phyloP scores from a whole-genome alignment of 2,113 vertebrate species.

The Syngnathus scovelli region DNA sequence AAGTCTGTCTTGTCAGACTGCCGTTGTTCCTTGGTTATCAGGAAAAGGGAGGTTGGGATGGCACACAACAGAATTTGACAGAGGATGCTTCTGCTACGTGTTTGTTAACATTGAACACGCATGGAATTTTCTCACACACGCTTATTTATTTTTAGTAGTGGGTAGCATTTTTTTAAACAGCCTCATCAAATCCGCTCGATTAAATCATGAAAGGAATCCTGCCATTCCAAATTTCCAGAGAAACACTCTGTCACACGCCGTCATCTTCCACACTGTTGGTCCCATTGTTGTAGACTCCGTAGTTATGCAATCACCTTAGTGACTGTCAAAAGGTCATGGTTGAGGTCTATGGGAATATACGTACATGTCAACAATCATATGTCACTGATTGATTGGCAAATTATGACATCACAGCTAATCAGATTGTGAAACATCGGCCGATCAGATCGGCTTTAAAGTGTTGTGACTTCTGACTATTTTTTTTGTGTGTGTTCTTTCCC shows the following conservation, averaged over 20 bases:
- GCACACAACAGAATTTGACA: conserved; percentile 12
- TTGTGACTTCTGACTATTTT: neutral
- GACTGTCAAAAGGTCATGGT: conserved; percentile 22
- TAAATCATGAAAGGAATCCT: conserved; percentile 49
- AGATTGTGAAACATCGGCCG: too few relatives aligned
- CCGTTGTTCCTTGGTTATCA: conserved; percentile 16
- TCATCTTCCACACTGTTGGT: conserved; percentile 35
- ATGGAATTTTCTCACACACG: conserved; percentile 21
- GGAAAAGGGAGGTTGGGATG: conserved; percentile 26
- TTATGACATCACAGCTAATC: too few relatives aligned
- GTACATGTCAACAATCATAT: neutral
- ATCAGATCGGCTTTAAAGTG: too few relatives aligned
- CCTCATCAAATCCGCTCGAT: conserved; percentile 41
- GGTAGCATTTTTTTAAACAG: conserved; percentile 37
- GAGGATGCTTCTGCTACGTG: neutral
- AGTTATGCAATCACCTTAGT: conserved; percentile 30
- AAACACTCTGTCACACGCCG: conserved; percentile 49
- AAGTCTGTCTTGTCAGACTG: conserved; percentile 32
- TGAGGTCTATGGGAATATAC: neutral
- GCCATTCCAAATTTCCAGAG: conserved; percentile 41
- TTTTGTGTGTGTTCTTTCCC: neutral
- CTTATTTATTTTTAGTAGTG: conserved; percentile 42
- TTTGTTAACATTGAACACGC: neutral
- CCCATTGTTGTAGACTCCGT: conserved; percentile 35
- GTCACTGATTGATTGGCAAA: too few relatives aligned